Evolutionary conservation across 2,113 vertebrate species (phyloP).

Genomic region (Trichechus manatus): DNA sequence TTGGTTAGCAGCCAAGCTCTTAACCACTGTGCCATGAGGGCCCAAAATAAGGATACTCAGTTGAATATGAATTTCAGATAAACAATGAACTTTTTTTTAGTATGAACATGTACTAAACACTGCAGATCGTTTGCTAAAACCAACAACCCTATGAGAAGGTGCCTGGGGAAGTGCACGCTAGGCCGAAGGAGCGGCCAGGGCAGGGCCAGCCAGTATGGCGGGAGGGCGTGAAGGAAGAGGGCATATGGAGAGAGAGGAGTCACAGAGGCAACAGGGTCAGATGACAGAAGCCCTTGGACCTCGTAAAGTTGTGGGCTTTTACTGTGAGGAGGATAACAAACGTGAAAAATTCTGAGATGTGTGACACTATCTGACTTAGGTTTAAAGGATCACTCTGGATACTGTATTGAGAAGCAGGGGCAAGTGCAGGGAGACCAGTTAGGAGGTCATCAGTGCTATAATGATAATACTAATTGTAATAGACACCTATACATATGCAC

Average conservation of each 20-base stretch:
- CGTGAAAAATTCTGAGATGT: background rate
- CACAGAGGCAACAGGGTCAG: background rate
- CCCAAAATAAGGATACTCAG: background rate
- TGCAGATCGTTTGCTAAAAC: background rate
- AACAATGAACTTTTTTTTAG: background rate
- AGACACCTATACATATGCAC: too few relatives aligned
- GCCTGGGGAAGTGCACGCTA: background rate
- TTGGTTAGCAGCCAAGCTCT: too few relatives aligned
- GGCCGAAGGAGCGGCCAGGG: background rate
- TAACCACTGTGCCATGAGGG: too few relatives aligned
- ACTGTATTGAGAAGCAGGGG: background rate
- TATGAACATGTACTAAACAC: background rate
- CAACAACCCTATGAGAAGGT: background rate
- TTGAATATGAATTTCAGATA: background rate
- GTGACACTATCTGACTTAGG: background rate
- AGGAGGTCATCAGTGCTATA: background rate
- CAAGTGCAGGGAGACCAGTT: too few relatives aligned
- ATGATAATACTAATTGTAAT: background rate
- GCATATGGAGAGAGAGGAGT: background rate
- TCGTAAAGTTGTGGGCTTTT: background rate
- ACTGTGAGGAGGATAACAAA: background rate
- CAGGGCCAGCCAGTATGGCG: background rate
- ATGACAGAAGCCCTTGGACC: background rate
- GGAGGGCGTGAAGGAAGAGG: background rate
- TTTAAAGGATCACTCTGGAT: constrained; percentile 8